These are phyloP conservation scores for Drosophila borborema DNA, from an alignment of 2,888 invertebrate genomes.

Conservation along the genomic window DNA sequence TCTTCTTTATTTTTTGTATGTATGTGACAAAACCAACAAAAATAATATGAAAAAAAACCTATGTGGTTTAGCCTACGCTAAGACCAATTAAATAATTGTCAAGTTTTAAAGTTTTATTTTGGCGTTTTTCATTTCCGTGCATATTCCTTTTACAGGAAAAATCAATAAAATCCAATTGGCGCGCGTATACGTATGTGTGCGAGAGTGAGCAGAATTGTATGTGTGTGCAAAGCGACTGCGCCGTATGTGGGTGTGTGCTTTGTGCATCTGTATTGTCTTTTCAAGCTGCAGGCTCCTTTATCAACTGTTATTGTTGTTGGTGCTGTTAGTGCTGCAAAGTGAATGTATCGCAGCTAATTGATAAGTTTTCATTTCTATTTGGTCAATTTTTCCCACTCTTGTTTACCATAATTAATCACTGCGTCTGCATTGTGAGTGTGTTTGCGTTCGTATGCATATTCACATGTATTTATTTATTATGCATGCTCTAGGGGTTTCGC, in stretches of 20 bases:
- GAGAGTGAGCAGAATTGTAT: constrained; percentile 8
- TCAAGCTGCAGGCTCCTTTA: constrained; percentile 61
- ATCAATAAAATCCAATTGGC: constrained; percentile 74
- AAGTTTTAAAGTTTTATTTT: constrained; percentile 15
- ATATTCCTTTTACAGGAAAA: constrained; percentile 75
- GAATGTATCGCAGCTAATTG: constrained; percentile 51
- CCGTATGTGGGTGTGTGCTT: constrained; percentile 39
- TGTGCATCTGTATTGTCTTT: constrained; percentile 39
- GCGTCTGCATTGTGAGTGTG: constrained; percentile 30
- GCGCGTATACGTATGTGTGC: constrained; percentile 39
- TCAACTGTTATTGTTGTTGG: constrained; percentile 29
- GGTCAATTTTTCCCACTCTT: constrained; percentile 52
- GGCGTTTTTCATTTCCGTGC: constrained; percentile 33
- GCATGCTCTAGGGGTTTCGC: constrained; percentile 42
- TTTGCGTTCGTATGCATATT: constrained; percentile 1
- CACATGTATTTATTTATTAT: constrained; percentile 39
- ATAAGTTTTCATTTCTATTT: constrained; percentile 42
- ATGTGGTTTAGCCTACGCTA: constrained; percentile 40
- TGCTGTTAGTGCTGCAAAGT: constrained; percentile 28
- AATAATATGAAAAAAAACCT: constrained; percentile 32
- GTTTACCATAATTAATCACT: constrained; percentile 66
- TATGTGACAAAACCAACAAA: constrained; percentile 58
- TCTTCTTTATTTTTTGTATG: constrained; percentile 61
- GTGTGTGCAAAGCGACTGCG: constrained; percentile 49
- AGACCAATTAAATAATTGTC: constrained; percentile 26